Base-by-base conservation (phyloP, 2,888 invertebrate species). In the Microchrysa polita region DNA sequence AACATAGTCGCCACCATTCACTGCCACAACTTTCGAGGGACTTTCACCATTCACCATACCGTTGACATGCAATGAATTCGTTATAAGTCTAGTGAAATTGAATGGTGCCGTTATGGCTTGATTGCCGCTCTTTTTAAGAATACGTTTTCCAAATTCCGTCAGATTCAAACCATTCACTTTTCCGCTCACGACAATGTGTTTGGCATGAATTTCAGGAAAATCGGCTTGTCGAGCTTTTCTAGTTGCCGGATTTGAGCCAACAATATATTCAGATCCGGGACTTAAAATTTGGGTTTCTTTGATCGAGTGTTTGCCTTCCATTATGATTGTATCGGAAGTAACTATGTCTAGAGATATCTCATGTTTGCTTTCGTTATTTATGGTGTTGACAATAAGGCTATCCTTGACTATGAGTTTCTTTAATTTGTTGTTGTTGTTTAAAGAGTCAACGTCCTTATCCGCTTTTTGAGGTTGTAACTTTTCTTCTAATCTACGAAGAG, bases 91-190 rank as follows among this genome's bases (percentile, higher is more conserved):
- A 52, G 71, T 75, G 1, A 84, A 78, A 7, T 77, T 76, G 0
- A 79, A 77, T 1, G 78, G 67, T 2, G 80, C 78, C 34, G 81
- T 84, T 4, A 89, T 79, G 44, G 80, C 80, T 81, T 90, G 89
- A 77, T 87, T 79, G 1, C 87, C 88, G 1, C 77, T 77, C 20
- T 82, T 84, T 80, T 84, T 87, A 12, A 90, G 79, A 0, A 86
- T 83, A 76, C 86, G 83, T 69, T 86, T 81, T 23, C 85, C 75
- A 34, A 90, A 79, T 10, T 84, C 80, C 0, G 80, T 77, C 77
- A 89, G 82, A 72, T 82, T 81, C 2, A 86, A 79, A 10, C 84
- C 83, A 79, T 90, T 90, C 5, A 69, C 20, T 1, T 55, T 55
- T 2, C 86, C 87, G 1, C 79, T 79, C 14, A 88, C 80, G 14